phyloP scores from a whole-genome alignment of 2,888 invertebrate species.

The Busseola fusca region DNA sequence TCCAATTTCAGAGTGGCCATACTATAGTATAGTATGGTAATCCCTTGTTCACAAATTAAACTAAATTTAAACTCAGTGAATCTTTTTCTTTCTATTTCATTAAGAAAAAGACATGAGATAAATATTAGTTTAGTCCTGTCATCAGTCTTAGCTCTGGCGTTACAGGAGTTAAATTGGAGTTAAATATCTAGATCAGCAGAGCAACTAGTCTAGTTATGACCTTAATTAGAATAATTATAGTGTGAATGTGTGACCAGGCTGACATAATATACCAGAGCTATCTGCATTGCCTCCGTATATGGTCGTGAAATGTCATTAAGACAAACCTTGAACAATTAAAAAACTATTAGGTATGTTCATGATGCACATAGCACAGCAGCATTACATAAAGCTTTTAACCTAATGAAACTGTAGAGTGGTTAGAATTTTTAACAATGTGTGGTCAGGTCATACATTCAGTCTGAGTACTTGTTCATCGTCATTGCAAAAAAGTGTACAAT shows the following conservation, averaged over 20 bases:
- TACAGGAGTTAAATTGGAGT: not conserved
- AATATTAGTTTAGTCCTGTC: not conserved
- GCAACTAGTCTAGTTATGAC: slow-evolving; percentile 2
- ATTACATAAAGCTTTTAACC: slow-evolving; percentile 26
- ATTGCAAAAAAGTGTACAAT: not conserved
- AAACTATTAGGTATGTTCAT: slow-evolving; percentile 5
- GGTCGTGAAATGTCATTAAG: not conserved
- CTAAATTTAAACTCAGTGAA: too few relatives aligned
- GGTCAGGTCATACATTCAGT: not conserved
- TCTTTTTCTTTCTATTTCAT: too few relatives aligned
- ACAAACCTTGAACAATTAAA: slow-evolving; percentile 2
- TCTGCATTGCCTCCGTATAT: slow-evolving; percentile 7
- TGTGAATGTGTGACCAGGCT: slow-evolving; percentile 23
- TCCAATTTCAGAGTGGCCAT: slow-evolving; percentile 7
- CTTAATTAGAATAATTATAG: slow-evolving; percentile 34
- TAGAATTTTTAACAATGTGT: not conserved
- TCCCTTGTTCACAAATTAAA: too few relatives aligned
- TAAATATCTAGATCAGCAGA: slow-evolving; percentile 25
- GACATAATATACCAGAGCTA: slow-evolving; percentile 14
- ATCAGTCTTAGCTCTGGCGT: not conserved
- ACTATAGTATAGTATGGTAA: too few relatives aligned
- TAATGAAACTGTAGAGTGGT: slow-evolving; percentile 12
- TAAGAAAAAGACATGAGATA: too few relatives aligned
- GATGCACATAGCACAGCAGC: not conserved
- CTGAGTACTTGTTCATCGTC: not conserved